These are phyloP conservation scores for Catocala nupta DNA, from an alignment of 2,888 invertebrate species.

Conservation along the genomic window DNA sequence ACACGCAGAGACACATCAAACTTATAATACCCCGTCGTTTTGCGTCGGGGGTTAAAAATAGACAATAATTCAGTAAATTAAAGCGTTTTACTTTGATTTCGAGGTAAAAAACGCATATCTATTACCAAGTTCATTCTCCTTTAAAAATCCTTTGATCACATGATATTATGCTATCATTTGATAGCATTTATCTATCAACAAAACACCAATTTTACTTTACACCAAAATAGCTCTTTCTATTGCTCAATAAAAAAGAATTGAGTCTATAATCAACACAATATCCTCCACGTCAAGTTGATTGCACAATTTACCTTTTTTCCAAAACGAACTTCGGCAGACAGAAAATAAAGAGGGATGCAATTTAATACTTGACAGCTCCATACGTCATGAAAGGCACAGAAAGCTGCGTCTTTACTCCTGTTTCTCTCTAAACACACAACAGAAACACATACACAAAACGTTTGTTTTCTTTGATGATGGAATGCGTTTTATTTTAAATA, in stretches of 20 bases:
- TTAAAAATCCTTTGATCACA: no score
- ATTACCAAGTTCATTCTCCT: no score
- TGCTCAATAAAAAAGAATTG: conserved; percentile 10
- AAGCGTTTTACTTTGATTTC: no score
- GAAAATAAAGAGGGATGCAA: conserved; percentile 35
- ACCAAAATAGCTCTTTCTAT: background rate
- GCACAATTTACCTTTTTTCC: conserved; percentile 25
- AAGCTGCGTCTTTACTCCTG: conserved; percentile 2
- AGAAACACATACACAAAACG: background rate
- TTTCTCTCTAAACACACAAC: background rate
- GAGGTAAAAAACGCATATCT: no score
- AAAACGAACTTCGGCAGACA: conserved; percentile 14
- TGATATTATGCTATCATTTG: no score
- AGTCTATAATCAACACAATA: conserved; percentile 7
- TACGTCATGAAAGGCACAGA: conserved; percentile 38
- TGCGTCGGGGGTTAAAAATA: no score
- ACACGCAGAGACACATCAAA: no score
- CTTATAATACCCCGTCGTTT: no score
- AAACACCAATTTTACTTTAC: background rate
- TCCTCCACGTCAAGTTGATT: conserved; percentile 13
- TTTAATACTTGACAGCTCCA: conserved; percentile 50
- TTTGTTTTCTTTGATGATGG: background rate
- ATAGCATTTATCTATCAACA: no score
- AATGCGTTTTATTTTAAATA: no score
- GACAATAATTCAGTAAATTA: no score